These are phyloP conservation scores for Macaca nemestrina DNA, from an alignment of 2,113 vertebrate species.

Conservation along the genomic window DNA sequence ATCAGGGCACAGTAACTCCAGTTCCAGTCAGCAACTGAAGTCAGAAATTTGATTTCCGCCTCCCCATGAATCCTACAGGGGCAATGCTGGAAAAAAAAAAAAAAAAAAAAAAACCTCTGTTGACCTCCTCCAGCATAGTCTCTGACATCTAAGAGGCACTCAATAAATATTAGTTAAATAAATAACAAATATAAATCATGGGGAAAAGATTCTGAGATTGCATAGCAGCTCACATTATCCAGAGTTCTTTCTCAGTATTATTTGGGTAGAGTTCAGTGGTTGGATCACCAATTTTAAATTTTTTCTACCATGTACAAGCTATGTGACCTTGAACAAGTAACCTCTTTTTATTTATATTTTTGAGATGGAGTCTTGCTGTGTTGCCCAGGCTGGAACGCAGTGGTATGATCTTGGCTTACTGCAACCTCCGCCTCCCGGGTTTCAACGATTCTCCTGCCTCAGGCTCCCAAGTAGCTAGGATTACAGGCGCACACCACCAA, in stretches of 20 bases:
- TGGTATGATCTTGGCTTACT: too few species aligned
- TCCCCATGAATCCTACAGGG: neutral
- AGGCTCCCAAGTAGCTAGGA: too few species aligned
- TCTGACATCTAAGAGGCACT: neutral
- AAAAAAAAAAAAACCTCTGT: neutral
- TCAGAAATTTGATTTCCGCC: neutral
- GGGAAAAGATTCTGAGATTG: neutral
- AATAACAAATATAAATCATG: neutral
- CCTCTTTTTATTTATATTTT: neutral
- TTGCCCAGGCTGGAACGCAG: too few species aligned
- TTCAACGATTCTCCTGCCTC: too few species aligned
- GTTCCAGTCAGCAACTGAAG: neutral
- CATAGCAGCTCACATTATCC: neutral
- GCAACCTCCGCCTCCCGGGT: too few species aligned
- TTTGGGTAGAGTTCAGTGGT: neutral
- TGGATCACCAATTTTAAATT: neutral
- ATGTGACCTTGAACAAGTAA: neutral
- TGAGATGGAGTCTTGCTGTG: too few species aligned
- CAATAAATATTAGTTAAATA: neutral
- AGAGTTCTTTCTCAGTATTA: neutral
- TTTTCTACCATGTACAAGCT: neutral
- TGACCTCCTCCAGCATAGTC: neutral
- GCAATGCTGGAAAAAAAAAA: neutral
- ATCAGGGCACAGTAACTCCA: neutral
- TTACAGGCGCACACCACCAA: too few species aligned